Evolutionary conservation across 1,140 invertebrate species (phyloP), one percentile per base, ranked within the genome.

Genomic region (Cryptotermes secundus): DNA sequence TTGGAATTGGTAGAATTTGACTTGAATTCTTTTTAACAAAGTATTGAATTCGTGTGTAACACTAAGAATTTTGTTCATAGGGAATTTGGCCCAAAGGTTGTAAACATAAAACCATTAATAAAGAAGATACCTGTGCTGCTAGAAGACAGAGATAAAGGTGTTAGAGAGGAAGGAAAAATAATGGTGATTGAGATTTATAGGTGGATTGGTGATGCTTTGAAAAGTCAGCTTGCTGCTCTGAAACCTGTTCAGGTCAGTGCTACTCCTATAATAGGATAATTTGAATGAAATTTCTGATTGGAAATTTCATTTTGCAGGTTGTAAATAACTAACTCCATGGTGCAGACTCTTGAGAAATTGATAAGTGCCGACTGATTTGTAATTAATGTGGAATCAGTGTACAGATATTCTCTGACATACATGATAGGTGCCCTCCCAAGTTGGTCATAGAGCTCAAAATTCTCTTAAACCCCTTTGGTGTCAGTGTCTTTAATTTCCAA

Each of bases 41-140:
- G 19, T 35, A 31, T 19, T 26, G 79, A 83, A 80, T 24, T 83
- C 83, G n/a, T 3, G 2, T 53, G 16, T 34, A 79, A 79, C 24
- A 34, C 72, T 79, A 10, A 22, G 79, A 84, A 81, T 84, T 22
- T 86, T 86, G 88, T 85, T 86, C 88, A 36, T 86, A 94, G 93
- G 85, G 95, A 97, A 88, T 99, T 98, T 92, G 98, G 98, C 24
- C 93, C 95, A 45, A 99, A 98, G 91, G 95, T 99, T 1, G 94
- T 99, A 31, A 94, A 93, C 84, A 92, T 98, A 7, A 99, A 99
- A 88, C 95, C 96, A 12, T 89, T 99, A 85, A 92, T 99, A 72
- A 99, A 99, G 88, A 95, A 96, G 88, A 92, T 98, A 35, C 93
- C 95, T 9, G 91, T 93, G 7, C 91, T 99, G 45, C 91, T 99